phyloP scores from a whole-genome alignment of 2,888 invertebrate species.

The Clanis bilineata region DNA sequence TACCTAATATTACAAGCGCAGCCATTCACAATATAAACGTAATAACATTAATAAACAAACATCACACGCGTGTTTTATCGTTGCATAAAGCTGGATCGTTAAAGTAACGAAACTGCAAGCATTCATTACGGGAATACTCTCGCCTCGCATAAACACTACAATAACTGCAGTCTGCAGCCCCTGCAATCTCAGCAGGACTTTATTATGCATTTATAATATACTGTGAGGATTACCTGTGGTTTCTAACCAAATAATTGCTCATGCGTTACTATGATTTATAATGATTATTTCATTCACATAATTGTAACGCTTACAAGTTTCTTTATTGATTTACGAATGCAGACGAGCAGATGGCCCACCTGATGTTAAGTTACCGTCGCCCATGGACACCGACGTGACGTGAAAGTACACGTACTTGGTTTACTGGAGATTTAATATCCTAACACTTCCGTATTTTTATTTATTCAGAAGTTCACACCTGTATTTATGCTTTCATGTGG shows the following conservation, averaged over 20 bases:
- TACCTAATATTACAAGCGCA: background rate
- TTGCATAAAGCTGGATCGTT: background rate
- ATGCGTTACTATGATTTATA: background rate
- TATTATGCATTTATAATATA: background rate
- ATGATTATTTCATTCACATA: too few species aligned
- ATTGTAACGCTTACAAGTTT: too few species aligned
- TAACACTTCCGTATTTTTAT: too few species aligned
- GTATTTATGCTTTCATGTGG: too few species aligned
- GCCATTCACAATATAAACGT: background rate
- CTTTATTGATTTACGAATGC: too few species aligned
- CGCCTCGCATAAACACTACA: conserved; percentile 3
- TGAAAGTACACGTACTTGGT: too few species aligned
- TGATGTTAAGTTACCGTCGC: too few species aligned
- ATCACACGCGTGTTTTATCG: conserved; percentile 1
- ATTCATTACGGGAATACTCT: conserved; percentile 8
- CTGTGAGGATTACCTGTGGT: background rate
- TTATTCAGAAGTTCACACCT: too few species aligned
- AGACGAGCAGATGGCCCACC: too few species aligned
- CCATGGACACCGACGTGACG: too few species aligned
- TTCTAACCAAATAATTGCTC: background rate
- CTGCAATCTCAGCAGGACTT: conserved; percentile 1
- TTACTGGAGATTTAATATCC: too few species aligned
- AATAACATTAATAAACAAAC: conserved; percentile 7
- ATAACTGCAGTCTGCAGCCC: conserved; percentile 8
- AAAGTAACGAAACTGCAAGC: background rate